These are phyloP conservation scores for Aplidium turbinatum DNA, from an alignment of 23 tunicate genomes.

Conservation along the genomic window DNA sequence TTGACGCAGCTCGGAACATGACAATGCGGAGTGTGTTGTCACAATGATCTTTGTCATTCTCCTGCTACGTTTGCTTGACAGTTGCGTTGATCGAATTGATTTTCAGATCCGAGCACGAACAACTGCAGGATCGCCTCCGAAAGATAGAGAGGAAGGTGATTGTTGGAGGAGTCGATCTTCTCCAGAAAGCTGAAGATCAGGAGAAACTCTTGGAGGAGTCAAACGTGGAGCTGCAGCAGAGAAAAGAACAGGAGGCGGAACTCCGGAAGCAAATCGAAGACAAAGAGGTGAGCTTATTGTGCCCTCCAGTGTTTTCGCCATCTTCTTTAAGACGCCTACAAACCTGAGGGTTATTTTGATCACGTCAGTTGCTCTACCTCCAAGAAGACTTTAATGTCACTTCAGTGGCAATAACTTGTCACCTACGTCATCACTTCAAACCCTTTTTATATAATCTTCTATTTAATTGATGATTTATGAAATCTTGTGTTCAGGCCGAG, in stretches of 20 bases:
- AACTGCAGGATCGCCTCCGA: constrained; percentile 69
- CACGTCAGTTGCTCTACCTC: too few relatives aligned
- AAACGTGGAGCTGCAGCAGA: constrained; percentile 72
- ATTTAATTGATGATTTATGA: too few relatives aligned
- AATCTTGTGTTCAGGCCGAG: constrained; percentile 56
- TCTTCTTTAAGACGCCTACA: too few relatives aligned
- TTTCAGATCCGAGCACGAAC: constrained; percentile 81
- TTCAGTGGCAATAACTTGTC: too few relatives aligned
- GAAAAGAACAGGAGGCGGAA: constrained; percentile 69
- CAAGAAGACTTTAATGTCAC: too few relatives aligned
- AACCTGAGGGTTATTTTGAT: too few relatives aligned
- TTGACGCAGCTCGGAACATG: too few relatives aligned
- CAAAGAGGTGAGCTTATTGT: constrained; percentile 53
- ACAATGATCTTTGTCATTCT: too few relatives aligned
- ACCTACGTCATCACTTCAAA: too few relatives aligned
- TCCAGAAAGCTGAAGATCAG: constrained; percentile 94
- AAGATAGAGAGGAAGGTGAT: constrained; percentile 85
- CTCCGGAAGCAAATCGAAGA: constrained; percentile 83
- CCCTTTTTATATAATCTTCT: too few relatives aligned
- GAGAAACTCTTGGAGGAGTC: constrained; percentile 93
- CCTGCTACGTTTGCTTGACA: neutral
- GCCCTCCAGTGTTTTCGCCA: too few relatives aligned
- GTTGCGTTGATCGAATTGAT: neutral
- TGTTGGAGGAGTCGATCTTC: constrained; percentile 93
- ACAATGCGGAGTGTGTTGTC: too few relatives aligned